Percentiles rank a stretch among this genome's conserved stretches.
Conservation (phyloP, 2,113 vertebrate genomes). For the Arvicanthis niloticus region DNA sequence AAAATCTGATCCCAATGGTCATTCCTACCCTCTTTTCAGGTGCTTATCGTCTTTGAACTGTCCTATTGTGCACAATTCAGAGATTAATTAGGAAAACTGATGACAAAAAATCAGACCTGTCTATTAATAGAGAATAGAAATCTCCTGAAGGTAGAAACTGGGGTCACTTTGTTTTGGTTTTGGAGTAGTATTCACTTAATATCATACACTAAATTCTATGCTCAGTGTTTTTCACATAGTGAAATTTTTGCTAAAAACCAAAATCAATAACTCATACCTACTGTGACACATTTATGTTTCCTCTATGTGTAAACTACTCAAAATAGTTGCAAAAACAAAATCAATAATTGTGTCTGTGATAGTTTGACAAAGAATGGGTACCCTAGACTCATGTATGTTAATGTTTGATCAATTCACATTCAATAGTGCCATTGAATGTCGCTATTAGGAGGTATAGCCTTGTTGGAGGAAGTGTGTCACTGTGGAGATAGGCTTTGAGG, state of each 20-base stretch:
- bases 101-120: background rate
- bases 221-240: background rate
- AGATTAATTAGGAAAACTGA: constrained; percentile 12
- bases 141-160: background rate
- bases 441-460: background rate
- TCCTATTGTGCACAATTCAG: background rate
- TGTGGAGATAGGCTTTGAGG: background rate
- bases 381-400: background rate
- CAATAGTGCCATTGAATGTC: too few relatives aligned
- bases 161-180: background rate
- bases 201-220: background rate
- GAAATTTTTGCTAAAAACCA: background rate
- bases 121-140: background rate
- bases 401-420: background rate
- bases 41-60: background rate
- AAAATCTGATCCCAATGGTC: background rate
- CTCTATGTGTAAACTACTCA: background rate
- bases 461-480: background rate
- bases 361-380: background rate
- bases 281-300: background rate
- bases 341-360: background rate
- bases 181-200: background rate
- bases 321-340: background rate
- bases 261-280: background rate
- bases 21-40: background rate